Base-by-base conservation (phyloP, 2,797 vertebrate species). In the Crax fasciolata region DNA sequence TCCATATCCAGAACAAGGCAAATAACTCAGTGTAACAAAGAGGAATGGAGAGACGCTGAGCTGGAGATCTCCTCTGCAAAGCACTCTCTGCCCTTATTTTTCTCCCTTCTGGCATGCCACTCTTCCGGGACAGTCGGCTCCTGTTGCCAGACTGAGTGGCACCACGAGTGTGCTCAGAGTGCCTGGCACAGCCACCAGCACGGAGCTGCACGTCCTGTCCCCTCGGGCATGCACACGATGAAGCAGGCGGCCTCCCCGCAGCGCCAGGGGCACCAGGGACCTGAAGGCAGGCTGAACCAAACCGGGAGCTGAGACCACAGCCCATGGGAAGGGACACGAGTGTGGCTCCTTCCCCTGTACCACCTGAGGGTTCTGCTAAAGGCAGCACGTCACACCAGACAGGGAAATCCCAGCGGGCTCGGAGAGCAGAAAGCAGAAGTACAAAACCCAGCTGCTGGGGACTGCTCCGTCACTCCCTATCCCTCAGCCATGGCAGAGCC, bases 151-250 rank as follows among this genome's bases (percentile, higher is more conserved):
- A 8, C 32, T 0, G 16, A 35, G 30, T 0, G 12, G 38, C 38
- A 6, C 43, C 1, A 8, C 10, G 7, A 2, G 2, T 2, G 7
- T 13, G 43, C 62, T 54, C 5, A 0, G 8, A 2, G 13, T 0
- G 0, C 12, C 24, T 18, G 30, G 41, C 57, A 5, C 0, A 1
- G 2, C 13, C 0, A 0, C 49, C 17, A 6, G 18, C n/a, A 11
- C 6, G 16, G 55, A 55, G 32, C 55, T 20, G 57, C 41, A 23
- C 18, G 44, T 6, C 4, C 13, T 21, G 3, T 20, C 48, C 27
- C 28, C 74, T 43, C 58, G 18, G 14, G 9, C 3, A 30, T 3
- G 9, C 54, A 35, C 21, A 11, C 3, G 3, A 24, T 0, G 0
- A 1, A 5, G 6, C 27, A 28, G 21, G 25, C 49, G 51, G 38